A percentile compares a stretch with the other conserved stretches of the same genome.
Conservation (phyloP, 2,797 vertebrate genomes). For the Florisuga fusca region DNA sequence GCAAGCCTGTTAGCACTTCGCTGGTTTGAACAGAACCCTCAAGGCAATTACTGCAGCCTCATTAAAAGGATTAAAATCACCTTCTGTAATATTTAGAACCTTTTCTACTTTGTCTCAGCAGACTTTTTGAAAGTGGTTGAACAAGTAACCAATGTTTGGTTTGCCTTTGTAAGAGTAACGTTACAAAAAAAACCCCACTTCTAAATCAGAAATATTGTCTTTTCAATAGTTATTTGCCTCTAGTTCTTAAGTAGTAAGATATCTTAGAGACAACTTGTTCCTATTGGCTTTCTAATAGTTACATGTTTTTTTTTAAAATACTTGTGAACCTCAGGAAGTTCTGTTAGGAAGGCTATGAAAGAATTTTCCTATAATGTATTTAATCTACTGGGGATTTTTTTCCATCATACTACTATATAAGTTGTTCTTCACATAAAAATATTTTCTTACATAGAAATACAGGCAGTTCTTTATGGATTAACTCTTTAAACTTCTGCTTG, state of each 20-base stretch:
- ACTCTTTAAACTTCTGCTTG: neutral
- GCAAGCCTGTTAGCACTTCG: neutral
- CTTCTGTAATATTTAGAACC: neutral
- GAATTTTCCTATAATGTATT: neutral
- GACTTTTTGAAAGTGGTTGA: neutral
- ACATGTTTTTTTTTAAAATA: neutral
- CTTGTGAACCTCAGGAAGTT: neutral
- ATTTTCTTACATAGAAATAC: neutral
- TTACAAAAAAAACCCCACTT: neutral
- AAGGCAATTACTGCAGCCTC: neutral
- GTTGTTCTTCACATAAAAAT: neutral
- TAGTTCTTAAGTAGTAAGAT: neutral
- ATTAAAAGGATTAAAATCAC: conserved; percentile 33
- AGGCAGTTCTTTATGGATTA: neutral
- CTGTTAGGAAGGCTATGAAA: neutral
- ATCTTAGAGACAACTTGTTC: neutral
- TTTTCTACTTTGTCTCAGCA: neutral
- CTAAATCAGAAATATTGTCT: neutral
- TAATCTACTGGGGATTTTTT: neutral
- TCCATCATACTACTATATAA: neutral
- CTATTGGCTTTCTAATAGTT: neutral
- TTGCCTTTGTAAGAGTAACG: neutral
- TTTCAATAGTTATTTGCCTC: neutral
- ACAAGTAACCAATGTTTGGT: neutral
- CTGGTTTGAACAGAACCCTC: neutral